Percentiles rank a stretch among this genome's conserved stretches.
Evolutionary conservation across 2,113 vertebrate genomes (phyloP).

Genomic region (Macrotus californicus): DNA sequence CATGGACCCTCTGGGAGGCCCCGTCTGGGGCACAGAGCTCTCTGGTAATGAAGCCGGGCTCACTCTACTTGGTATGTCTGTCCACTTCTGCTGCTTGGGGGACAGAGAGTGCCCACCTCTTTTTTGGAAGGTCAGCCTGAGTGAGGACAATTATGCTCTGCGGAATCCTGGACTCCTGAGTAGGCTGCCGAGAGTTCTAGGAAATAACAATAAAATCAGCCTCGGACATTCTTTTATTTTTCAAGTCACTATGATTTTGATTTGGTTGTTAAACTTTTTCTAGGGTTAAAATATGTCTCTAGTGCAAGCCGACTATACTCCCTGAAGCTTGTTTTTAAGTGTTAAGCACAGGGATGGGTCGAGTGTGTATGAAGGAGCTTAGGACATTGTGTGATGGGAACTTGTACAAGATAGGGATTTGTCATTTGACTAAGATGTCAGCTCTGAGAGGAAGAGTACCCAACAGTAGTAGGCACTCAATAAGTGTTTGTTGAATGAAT

Average conservation of each 20-base stretch:
- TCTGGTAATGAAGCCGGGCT: slow-evolving; percentile 64
- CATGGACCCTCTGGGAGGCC: slow-evolving; percentile 62
- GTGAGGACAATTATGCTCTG: slow-evolving; percentile 54
- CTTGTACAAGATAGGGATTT: neutral
- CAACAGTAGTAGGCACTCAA: neutral
- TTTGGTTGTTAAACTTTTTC: slow-evolving; percentile 37
- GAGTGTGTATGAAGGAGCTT: neutral
- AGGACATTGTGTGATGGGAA: neutral
- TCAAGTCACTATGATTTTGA: neutral
- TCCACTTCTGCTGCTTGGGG: slow-evolving; percentile 33
- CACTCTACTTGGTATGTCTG: slow-evolving; percentile 55
- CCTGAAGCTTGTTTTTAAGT: neutral
- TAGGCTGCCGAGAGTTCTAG: slow-evolving; percentile 12
- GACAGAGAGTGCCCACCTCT: neutral
- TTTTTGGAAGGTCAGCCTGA: slow-evolving; percentile 61
- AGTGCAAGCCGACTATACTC: neutral
- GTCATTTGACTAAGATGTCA: neutral
- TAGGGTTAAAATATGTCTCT: slow-evolving; percentile 30
- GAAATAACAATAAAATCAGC: slow-evolving; percentile 49
- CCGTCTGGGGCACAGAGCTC: slow-evolving; percentile 57
- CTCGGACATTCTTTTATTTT: slow-evolving; percentile 19
- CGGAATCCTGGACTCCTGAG: slow-evolving; percentile 47
- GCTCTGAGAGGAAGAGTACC: neutral
- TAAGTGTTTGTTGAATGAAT: neutral
- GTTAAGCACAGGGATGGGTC: neutral